These are phyloP conservation scores for Microtus oregoni DNA, from an alignment of 2,113 vertebrate species.

Conservation along the genomic window DNA sequence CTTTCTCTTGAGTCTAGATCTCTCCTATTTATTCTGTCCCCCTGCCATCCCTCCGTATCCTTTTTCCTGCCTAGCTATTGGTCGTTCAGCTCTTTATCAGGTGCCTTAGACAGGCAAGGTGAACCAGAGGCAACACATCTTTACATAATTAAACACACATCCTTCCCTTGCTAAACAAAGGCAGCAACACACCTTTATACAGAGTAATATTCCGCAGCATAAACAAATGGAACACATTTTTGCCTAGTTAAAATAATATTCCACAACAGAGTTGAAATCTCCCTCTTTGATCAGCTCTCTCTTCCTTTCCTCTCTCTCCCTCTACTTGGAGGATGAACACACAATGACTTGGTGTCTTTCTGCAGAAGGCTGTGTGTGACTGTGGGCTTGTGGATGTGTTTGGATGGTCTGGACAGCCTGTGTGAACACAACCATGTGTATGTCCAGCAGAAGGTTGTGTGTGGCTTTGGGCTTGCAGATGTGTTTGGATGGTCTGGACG, in stretches of 20 bases:
- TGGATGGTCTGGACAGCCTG: background rate
- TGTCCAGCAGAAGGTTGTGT: no score
- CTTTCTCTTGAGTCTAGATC: background rate
- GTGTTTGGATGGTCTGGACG: no score
- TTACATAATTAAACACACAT: background rate
- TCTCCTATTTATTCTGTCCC: background rate
- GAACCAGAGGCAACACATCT: background rate
- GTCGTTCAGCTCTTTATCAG: background rate
- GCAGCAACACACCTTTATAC: background rate
- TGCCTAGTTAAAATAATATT: background rate
- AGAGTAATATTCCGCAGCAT: background rate
- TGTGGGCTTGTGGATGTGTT: background rate
- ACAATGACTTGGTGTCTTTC: background rate
- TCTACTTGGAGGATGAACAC: background rate
- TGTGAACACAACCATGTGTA: rapidly evolving
- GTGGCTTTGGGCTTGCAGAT: no score
- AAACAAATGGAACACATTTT: background rate
- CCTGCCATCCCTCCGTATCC: background rate
- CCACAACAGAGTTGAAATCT: background rate
- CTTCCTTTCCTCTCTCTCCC: background rate
- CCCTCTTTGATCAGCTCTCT: background rate
- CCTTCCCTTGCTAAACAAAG: no score
- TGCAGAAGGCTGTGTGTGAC: background rate
- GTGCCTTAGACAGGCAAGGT: background rate
- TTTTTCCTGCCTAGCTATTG: background rate